phyloP scores from a whole-genome alignment of 1,140 invertebrate genomes.

The Alviniconcha marisindica region DNA sequence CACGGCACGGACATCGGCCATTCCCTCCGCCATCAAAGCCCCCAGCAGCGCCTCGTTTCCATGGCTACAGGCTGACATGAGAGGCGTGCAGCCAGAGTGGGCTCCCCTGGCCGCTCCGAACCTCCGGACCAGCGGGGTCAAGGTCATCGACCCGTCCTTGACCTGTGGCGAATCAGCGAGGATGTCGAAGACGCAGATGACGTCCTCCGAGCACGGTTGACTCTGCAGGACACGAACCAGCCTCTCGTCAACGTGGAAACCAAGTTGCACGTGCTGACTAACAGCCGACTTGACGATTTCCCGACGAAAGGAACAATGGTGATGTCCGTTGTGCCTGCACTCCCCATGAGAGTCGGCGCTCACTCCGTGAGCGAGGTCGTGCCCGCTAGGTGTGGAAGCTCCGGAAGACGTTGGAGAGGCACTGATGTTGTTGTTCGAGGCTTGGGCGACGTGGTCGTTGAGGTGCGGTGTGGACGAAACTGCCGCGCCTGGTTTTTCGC shows the following conservation, averaged over 20 bases:
- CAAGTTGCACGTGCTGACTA: neutral
- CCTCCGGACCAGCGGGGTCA: neutral
- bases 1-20: no score
- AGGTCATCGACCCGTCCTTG: neutral
- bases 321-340: neutral
- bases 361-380: no score
- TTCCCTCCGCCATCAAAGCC: neutral
- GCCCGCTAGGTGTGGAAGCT: no score
- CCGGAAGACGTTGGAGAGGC: no score
- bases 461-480: no score
- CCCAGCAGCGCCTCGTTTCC: neutral
- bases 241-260: neutral
- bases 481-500: neutral
- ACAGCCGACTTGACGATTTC: neutral
- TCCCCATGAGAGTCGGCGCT: no score
- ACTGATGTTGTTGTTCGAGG: no score
- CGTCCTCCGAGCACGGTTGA: constrained; percentile 14
- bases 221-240: neutral
- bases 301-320: neutral
- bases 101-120: neutral
- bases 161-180: neutral
- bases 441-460: no score
- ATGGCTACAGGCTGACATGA: neutral
- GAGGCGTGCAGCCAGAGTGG: neutral
- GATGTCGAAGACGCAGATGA: neutral